phyloP scores from a whole-genome alignment of 2,797 vertebrate species.

The Eremophila alpestris region DNA sequence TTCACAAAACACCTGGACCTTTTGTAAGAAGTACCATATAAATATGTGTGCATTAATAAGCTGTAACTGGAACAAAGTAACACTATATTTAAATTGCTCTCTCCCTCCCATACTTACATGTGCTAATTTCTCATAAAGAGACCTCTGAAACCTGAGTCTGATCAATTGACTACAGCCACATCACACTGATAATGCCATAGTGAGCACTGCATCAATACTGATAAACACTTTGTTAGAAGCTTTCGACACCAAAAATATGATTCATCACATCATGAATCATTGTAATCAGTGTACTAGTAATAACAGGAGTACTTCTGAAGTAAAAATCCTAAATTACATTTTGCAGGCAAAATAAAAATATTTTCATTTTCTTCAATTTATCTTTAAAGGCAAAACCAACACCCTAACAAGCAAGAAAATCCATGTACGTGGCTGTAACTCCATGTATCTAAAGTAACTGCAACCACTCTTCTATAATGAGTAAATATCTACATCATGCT shows the following conservation, averaged over 20 bases:
- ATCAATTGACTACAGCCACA: not conserved
- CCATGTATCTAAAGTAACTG: not conserved
- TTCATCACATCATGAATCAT: not conserved
- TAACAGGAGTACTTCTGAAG: not conserved
- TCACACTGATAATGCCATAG: not conserved
- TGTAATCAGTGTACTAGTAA: not conserved
- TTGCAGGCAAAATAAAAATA: constrained; percentile 48
- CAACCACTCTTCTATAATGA: not conserved
- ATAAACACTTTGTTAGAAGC: not conserved
- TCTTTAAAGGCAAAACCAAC: not conserved
- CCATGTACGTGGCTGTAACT: not conserved
- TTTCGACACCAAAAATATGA: not conserved
- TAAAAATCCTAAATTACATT: not conserved
- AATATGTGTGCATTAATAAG: not conserved
- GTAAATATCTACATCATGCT: not conserved
- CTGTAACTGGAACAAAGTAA: not conserved
- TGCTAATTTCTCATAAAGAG: not conserved
- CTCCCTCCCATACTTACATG: not conserved
- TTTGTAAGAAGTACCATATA: not conserved
- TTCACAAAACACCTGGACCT: not conserved
- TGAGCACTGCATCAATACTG: not conserved
- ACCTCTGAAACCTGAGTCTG: not conserved
- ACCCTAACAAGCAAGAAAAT: not conserved
- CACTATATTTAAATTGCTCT: not conserved
- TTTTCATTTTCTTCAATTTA: constrained; percentile 72